Evolutionary conservation across 2,888 invertebrate genomes (phyloP).

Genomic region (Lasioglossum malachurum): DNA sequence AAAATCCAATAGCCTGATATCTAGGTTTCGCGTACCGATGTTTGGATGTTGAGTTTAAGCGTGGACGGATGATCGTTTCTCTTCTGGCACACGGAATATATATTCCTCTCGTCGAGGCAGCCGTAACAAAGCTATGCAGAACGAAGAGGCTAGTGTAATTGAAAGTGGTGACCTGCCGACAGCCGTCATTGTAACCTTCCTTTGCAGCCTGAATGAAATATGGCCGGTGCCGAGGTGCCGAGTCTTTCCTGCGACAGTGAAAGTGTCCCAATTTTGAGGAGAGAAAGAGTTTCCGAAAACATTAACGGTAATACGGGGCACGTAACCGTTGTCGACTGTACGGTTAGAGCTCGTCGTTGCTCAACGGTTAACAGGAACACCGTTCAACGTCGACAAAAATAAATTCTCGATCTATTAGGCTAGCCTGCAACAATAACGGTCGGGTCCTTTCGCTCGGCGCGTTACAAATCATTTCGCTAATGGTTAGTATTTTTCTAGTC

Average conservation of each 20-base stretch:
- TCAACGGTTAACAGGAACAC: neutral
- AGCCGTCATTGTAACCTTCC: slow-evolving; percentile 50
- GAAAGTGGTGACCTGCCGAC: slow-evolving; percentile 57
- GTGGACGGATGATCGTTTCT: slow-evolving; percentile 27
- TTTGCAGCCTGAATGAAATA: slow-evolving; percentile 63
- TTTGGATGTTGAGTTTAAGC: neutral
- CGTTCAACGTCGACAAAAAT: slow-evolving; percentile 13
- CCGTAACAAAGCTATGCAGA: slow-evolving; percentile 54
- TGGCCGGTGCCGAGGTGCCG: slow-evolving; percentile 49
- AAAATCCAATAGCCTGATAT: no score
- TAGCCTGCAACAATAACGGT: neutral
- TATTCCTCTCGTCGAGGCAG: slow-evolving; percentile 14
- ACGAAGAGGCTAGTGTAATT: slow-evolving; percentile 54
- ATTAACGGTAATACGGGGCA: slow-evolving; percentile 44
- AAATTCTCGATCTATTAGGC: slow-evolving; percentile 6
- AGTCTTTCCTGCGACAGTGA: slow-evolving; percentile 70
- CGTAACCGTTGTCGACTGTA: slow-evolving; percentile 40
- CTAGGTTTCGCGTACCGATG: neutral
- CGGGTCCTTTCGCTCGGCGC: neutral
- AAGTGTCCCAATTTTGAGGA: slow-evolving; percentile 71
- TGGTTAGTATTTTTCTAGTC: neutral
- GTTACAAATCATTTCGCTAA: neutral
- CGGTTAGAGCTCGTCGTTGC: slow-evolving; percentile 21
- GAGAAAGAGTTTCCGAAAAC: slow-evolving; percentile 66
- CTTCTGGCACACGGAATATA: slow-evolving; percentile 28